Evolutionary conservation across 1,140 invertebrate species (phyloP).

Genomic region (Bombus picipes): DNA sequence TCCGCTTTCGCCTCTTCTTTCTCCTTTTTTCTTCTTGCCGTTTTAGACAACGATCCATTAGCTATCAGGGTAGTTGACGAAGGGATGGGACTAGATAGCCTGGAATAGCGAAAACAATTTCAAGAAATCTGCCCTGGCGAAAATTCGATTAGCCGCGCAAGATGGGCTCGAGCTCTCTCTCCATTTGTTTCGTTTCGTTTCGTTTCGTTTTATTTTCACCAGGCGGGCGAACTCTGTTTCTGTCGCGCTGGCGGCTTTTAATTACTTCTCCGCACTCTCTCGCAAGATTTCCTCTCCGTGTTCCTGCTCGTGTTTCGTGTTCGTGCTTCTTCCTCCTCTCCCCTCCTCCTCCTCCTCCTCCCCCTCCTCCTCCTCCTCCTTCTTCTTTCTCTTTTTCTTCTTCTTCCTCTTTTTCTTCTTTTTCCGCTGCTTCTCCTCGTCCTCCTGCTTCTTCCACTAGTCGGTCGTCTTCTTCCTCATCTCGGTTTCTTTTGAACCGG

Average conservation of each 20-base stretch:
- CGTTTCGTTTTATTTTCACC: slow-evolving; percentile 73
- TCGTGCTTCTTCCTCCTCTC: neutral
- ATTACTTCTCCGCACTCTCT: slow-evolving; percentile 63
- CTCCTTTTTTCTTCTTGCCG: slow-evolving; percentile 13
- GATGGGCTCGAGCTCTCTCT: slow-evolving; percentile 77
- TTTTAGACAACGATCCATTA: slow-evolving; percentile 63
- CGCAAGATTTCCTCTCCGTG: slow-evolving; percentile 40
- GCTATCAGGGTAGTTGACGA: slow-evolving; percentile 53
- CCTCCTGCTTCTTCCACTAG: neutral
- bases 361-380: neutral
- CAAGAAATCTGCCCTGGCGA: slow-evolving; percentile 80
- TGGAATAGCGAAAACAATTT: slow-evolving; percentile 81
- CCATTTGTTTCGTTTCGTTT: slow-evolving; percentile 50
- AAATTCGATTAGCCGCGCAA: slow-evolving; percentile 82
- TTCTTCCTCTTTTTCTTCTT: slow-evolving; percentile 8
- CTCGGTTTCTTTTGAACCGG: slow-evolving; percentile 9
- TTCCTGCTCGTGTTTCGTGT: slow-evolving; percentile 29
- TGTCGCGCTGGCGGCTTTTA: slow-evolving; percentile 69
- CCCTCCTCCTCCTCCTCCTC: neutral
- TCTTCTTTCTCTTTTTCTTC: slow-evolving; percentile 7
- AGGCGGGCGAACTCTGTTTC: slow-evolving; percentile 55
- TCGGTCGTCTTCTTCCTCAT: slow-evolving; percentile 22
- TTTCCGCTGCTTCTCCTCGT: neutral
- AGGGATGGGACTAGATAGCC: slow-evolving; percentile 56
- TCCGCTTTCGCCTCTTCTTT: neutral